Conservation (phyloP, 2,888 invertebrate species). For the Melinopterus prodromus region DNA sequence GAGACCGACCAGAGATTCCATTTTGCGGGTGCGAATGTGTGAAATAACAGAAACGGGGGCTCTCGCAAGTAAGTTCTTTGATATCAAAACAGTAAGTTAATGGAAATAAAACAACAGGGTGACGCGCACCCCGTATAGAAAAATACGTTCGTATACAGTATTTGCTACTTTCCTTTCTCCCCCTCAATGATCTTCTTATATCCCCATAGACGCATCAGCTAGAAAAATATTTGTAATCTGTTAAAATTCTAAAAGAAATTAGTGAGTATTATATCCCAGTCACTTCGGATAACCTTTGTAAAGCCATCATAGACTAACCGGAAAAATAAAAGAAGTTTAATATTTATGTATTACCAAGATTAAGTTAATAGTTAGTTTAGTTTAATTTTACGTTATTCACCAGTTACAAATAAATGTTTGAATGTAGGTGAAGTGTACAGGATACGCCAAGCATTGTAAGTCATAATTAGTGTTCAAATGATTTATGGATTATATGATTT, state of each 20-base stretch:
- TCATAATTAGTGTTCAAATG: too few relatives aligned
- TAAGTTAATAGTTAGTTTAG: too few relatives aligned
- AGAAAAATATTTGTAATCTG: constrained; percentile 4
- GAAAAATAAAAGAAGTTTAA: too few relatives aligned
- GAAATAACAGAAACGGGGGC: constrained; percentile 29
- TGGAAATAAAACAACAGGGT: constrained; percentile 36
- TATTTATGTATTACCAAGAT: too few relatives aligned
- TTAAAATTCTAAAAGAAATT: background rate
- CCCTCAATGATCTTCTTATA: background rate
- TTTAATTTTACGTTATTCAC: too few relatives aligned
- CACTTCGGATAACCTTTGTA: too few relatives aligned
- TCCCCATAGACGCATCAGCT: background rate
- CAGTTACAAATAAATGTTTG: too few relatives aligned
- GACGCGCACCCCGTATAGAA: constrained; percentile 12
- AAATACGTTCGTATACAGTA: constrained; percentile 15
- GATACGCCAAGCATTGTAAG: too few relatives aligned
- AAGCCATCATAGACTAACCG: too few relatives aligned
- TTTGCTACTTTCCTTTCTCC: constrained; percentile 15
- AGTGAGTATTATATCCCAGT: too few relatives aligned
- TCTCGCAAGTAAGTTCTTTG: constrained; percentile 32
- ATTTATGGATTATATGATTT: too few relatives aligned
- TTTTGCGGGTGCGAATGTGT: constrained; percentile 29
- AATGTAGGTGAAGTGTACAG: too few relatives aligned
- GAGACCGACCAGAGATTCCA: constrained; percentile 30
- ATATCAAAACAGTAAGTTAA: constrained; percentile 36